Base-by-base conservation (phyloP, 2,888 invertebrate genomes). In the Caenorhabditis afra region DNA sequence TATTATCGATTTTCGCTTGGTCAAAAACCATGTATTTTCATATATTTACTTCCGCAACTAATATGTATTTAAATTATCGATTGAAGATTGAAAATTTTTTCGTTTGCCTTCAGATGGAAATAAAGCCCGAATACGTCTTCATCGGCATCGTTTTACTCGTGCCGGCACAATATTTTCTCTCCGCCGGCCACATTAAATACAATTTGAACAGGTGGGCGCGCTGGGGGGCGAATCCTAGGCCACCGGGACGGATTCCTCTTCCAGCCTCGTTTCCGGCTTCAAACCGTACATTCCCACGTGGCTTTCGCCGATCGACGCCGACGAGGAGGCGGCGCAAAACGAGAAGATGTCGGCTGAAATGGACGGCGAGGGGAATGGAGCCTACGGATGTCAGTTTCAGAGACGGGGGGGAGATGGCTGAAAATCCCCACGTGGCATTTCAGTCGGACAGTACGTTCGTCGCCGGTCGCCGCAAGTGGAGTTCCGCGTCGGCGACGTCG, bases 401-500 rank as follows among this genome's bases (percentile, higher is more conserved):
- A 29, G 7, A 29, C 3, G 29, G 7, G 29, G 29, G 7, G 29
- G 29, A 7, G 29, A 29, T 5, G 29, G 29, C 11, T 12, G 23
- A 18, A 18, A 62, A 37, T 20, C n/a, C n/a, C n/a, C n/a, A n/a
- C n/a, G n/a, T 22, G n/a, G 12, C 1, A 1, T 59, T 75, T 20
- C 55, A 79, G 79, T 79, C 39, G 79, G 79, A 14, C 45, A 65
- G 10, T 79, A 79, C 50, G 39, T 53, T 0, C 66, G 83, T 16
- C 65, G 70, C 10, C 87, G 92, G 20, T 90, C 91, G 1, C 87
- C 91, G 1, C 80, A 90, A 57, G 91, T 93, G 2, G 89, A 91
- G 58, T 93, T 89, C 84, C 89, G 92, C 22, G 90, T 93, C 20
- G 93, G 93, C 0, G 92, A 93, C 87, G 92, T 93, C 35, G 90